Conservation (phyloP, 2,113 vertebrate species). For the Parus major region DNA sequence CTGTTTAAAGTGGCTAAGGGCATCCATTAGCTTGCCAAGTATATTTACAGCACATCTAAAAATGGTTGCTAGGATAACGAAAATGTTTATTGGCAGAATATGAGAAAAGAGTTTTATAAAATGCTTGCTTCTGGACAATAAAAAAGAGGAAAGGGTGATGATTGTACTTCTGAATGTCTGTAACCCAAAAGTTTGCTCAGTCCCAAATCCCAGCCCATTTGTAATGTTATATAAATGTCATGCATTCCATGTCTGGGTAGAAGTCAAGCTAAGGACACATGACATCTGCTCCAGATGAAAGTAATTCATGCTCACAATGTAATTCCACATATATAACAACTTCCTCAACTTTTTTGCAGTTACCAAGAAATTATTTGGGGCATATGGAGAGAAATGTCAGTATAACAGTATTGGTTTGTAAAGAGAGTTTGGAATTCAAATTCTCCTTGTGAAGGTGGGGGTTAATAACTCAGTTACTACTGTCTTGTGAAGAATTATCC, state of each 20-base stretch:
- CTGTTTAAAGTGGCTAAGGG: slow-evolving; percentile 8
- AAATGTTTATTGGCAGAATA: slow-evolving; percentile 47
- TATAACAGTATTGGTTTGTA: background rate
- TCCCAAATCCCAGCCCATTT: background rate
- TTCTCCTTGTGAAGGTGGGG: background rate
- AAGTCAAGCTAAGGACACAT: slow-evolving; percentile 35
- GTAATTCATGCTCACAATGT: background rate
- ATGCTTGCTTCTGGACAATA: slow-evolving; percentile 30
- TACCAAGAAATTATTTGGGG: slow-evolving; percentile 15
- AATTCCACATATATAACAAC: slow-evolving; percentile 29
- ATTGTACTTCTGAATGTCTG: background rate
- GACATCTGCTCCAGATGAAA: slow-evolving; percentile 57
- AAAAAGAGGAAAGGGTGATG: background rate
- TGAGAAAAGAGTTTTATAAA: slow-evolving; percentile 36
- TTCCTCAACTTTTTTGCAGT: slow-evolving; percentile 24
- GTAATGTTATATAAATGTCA: slow-evolving; percentile 12
- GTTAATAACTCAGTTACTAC: background rate
- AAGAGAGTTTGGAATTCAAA: background rate
- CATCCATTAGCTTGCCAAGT: background rate
- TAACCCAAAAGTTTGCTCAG: background rate
- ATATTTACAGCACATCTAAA: slow-evolving; percentile 15
- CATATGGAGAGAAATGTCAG: background rate
- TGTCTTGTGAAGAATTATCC: background rate
- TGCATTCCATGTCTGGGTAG: background rate
- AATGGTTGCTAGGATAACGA: slow-evolving; percentile 20